Evolutionary conservation across 2,113 vertebrate species (phyloP).

Genomic region (Cinclus cinclus): DNA sequence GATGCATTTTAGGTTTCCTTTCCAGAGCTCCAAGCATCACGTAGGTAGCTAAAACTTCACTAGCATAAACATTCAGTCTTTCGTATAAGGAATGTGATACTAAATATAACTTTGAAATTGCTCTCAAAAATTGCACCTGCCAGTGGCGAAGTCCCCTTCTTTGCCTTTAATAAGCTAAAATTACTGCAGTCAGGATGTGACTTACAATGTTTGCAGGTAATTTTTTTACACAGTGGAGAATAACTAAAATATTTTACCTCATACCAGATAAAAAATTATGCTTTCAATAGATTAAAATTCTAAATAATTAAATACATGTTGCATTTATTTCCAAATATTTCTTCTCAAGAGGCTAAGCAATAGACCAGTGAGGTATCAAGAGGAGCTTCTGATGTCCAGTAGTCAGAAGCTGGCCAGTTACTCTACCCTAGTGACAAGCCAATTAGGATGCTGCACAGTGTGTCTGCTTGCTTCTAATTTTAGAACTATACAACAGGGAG

Average conservation of each 20-base stretch:
- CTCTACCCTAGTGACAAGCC: conserved; percentile 62
- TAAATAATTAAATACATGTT: background rate
- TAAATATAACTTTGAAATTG: background rate
- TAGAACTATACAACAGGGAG: conserved; percentile 45
- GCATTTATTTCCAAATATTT: background rate
- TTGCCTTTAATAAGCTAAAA: background rate
- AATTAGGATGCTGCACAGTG: conserved; percentile 50
- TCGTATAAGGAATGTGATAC: background rate
- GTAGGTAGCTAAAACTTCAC: background rate
- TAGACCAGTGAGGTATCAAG: background rate
- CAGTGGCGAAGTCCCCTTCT: background rate
- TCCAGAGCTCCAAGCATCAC: background rate
- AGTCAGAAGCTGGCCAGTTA: conserved; percentile 16
- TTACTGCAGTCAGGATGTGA: background rate
- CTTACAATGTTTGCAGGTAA: background rate
- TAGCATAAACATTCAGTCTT: background rate
- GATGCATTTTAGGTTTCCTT: background rate
- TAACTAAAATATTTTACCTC: background rate
- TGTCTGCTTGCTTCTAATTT: conserved; percentile 70
- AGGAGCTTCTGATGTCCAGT: background rate
- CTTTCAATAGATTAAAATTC: background rate
- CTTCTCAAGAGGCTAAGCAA: background rate
- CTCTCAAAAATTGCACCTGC: background rate
- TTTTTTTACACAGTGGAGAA: background rate
- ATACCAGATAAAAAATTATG: background rate